Evolutionary conservation across 2,797 vertebrate genomes (phyloP), one percentile per base, ranked within the genome.

Genomic region (Tiaroga cobitis): DNA sequence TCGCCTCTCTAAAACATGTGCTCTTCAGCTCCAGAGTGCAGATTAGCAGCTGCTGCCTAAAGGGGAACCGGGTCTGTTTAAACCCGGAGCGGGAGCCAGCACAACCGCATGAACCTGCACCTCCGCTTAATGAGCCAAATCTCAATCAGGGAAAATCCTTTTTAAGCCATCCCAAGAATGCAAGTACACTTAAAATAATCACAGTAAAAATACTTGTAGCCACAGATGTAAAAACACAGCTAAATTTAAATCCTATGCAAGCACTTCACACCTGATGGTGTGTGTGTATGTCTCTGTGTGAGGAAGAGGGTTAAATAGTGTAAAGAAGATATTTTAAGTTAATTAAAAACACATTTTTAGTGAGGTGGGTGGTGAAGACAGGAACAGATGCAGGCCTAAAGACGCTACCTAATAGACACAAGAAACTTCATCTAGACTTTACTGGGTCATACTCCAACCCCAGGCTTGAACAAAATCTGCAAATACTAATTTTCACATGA

Each of bases 141-240:
- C 78, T 81, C 85, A 61, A 85, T 81, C 54, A 54, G 41, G 80
- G 80, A 69, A 89, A 87, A 89, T 83, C 84, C 82, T 80, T 82
- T 86, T 67, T 19, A 87, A 88, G 61, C 72, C 67, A 87, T 86
- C 83, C 82, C 84, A 69, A 87, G 89, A 85, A 89, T 86, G 84
- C 85, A 51, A 81, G 86, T 77, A 56, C 56, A 63, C 77, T 69
- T 70, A 81, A 91, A 89, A 91, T 87, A 91, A 90, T 90, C 83
- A 78, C 79, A 87, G 80, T 81, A 65, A 83, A 89, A 87, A 87
- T 87, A 86, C 72, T 87, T 81, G 88, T 85, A 88, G 79, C 87
- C 87, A 89, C 76, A 82, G 74, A 82, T 77, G 88, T 74, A 82
- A 85, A 88, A 86, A 85, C 80, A 81, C 26, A 21, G 79, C 80